phyloP scores from a whole-genome alignment of 2,888 invertebrate species.

The Drosophila falleni region DNA sequence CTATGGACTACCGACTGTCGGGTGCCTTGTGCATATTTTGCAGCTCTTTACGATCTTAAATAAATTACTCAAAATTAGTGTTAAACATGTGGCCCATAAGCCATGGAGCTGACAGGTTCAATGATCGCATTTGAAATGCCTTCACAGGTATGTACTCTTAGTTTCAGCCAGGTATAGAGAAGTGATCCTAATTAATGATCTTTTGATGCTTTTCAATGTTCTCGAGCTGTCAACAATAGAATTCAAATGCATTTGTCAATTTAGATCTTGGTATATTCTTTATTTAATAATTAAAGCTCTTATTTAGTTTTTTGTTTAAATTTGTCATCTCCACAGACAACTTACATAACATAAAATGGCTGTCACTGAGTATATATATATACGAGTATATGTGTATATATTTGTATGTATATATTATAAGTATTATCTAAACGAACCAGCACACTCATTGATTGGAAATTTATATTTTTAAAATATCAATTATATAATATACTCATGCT shows the following conservation, averaged over 20 bases:
- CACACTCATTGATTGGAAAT: conserved; percentile 59
- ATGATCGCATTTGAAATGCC: conserved; percentile 80
- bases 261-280: conserved; percentile 70
- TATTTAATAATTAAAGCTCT: conserved; percentile 82
- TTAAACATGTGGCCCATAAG: conserved; percentile 41
- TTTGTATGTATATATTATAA: conserved; percentile 35
- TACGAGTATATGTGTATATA: conserved; percentile 43
- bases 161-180: conserved; percentile 14
- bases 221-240: conserved; percentile 59
- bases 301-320: conserved; percentile 71
- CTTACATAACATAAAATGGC: conserved; percentile 70
- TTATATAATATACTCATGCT: conserved; percentile 47
- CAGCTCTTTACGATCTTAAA: conserved; percentile 73
- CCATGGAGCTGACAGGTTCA: conserved; percentile 66
- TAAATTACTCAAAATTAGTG: conserved; percentile 75
- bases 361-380: conserved; percentile 41
- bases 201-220: conserved; percentile 53
- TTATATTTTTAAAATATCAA: conserved; percentile 73
- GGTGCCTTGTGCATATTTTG: conserved; percentile 70
- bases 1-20: conserved; percentile 5
- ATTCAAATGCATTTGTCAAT: conserved; percentile 43
- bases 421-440: conserved; percentile 44
- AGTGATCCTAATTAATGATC: conserved; percentile 67
- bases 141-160: neutral
- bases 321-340: conserved; percentile 40